Base-by-base conservation (phyloP, 1,140 invertebrate genomes). In the Neotoxoptera formosana region DNA sequence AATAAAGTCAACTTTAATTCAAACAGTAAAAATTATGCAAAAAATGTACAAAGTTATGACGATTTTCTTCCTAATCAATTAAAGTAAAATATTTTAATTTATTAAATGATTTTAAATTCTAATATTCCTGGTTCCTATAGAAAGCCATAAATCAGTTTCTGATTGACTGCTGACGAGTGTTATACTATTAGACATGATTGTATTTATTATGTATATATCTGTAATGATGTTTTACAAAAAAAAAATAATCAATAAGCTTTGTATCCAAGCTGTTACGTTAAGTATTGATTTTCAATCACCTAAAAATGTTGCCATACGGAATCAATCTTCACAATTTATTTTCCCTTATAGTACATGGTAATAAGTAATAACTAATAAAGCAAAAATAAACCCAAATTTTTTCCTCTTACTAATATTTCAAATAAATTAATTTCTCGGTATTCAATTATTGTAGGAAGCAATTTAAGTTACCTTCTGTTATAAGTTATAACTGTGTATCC, bases 91-190 rank as follows among this genome's bases (percentile, higher is more conserved):
- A 30, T 76, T 76, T n/a, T 76, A 76, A 67, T 67, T 67, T n/a
- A 67, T 67, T 67, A 67, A 67, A 67, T 67, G 14, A 67, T n/a
- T 67, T 67, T n/a, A 76, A 76, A 76, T 30, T 76, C 60, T 76
- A 76, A 76, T n/a, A 76, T 53, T 53, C 60, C 60, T 76, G 30
- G 14, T 76, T 14, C 30, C 30, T n/a, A 23, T 76, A 76, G 1
- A 76, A 76, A 76, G n/a, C n/a, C 60, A 76, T 76, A 76, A 76
- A 76, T 76, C 60, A 76, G 60, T 76, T 76, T 76, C 60, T 76
- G 60, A 76, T 76, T 76, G 60, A 76, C 30, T 76, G 30, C 60
- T n/a, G 60, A 76, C n/a, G 60, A 34, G 60, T 76, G 60, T 76
- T 76, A 76, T 76, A 76, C 14, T n/a, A 76, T 76, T 76, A 76